phyloP scores from a whole-genome alignment of 1,140 invertebrate species.

The Brachionus koreanus region DNA sequence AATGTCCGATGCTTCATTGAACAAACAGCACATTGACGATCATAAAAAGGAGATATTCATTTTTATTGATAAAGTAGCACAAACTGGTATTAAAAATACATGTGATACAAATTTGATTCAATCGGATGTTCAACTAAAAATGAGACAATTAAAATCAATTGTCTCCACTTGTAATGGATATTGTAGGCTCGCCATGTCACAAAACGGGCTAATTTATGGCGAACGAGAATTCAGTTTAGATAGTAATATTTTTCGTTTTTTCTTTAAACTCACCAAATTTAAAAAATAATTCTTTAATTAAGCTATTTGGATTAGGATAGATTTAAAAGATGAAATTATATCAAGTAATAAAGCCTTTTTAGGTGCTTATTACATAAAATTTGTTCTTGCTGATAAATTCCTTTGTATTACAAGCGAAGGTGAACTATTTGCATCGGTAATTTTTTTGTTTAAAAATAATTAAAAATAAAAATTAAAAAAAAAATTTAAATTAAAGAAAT shows the following conservation, averaged over 20 bases:
- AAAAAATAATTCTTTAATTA: neutral
- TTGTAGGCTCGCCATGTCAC: constrained; percentile 9
- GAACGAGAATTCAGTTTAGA: constrained; percentile 37
- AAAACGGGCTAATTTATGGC: neutral
- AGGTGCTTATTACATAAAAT: constrained; percentile 42
- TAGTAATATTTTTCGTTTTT: neutral
- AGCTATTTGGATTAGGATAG: constrained; percentile 33
- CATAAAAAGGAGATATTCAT: neutral
- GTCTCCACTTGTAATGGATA: constrained; percentile 13
- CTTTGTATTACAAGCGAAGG: constrained; percentile 14
- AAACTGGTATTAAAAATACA: constrained; percentile 32
- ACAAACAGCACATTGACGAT: neutral
- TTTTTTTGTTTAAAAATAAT: neutral
- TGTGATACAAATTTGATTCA: constrained; percentile 31
- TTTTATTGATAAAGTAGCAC: constrained; percentile 33
- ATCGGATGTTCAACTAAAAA: constrained; percentile 38
- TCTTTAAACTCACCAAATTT: neutral
- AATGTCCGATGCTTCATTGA: neutral
- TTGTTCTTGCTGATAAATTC: constrained; percentile 25
- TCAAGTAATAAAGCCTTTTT: neutral
- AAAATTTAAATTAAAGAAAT: neutral
- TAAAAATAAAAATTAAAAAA: neutral
- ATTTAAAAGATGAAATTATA: constrained; percentile 7
- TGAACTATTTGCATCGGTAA: constrained; percentile 23
- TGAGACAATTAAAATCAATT: constrained; percentile 30